Conservation (phyloP, 1,140 invertebrate genomes). For the Sarcophaga bullata region DNA sequence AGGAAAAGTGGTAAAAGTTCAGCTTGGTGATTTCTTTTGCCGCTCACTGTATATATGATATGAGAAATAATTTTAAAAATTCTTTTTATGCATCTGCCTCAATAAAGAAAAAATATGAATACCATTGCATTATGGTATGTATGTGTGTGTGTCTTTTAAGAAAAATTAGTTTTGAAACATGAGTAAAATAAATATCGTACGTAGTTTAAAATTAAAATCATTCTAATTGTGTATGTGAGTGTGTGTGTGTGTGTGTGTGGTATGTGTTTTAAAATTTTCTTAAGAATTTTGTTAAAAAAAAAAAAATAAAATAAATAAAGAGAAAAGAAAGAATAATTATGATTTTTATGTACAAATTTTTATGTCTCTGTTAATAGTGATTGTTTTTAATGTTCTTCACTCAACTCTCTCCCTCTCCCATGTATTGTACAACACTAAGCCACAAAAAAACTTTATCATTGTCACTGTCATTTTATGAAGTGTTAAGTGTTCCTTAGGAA, state of each 20-base stretch:
- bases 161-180: not conserved
- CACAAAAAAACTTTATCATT: constrained; percentile 35
- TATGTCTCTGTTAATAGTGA: constrained; percentile 40
- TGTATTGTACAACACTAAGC: not conserved
- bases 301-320: not conserved
- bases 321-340: not conserved
- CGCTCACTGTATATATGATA: too few species aligned
- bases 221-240: not conserved
- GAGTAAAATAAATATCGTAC: constrained; percentile 28
- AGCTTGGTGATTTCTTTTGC: too few species aligned
- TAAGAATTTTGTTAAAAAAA: not conserved
- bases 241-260: too few species aligned
- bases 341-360: constrained; percentile 35
- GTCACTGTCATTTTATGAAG: constrained; percentile 40
- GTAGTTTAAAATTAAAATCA: constrained; percentile 9
- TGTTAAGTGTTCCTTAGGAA: constrained; percentile 37
- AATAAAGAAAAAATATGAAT: too few species aligned
- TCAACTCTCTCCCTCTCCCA: not conserved
- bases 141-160: not conserved
- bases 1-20: too few species aligned
- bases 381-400: constrained; percentile 27
- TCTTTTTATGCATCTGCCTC: too few species aligned
- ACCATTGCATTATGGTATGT: too few species aligned
- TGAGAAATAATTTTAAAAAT: too few species aligned
- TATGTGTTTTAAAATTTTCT: not conserved